phyloP scores from a whole-genome alignment of 1,140 invertebrate species.

The Ylistrum balloti region DNA sequence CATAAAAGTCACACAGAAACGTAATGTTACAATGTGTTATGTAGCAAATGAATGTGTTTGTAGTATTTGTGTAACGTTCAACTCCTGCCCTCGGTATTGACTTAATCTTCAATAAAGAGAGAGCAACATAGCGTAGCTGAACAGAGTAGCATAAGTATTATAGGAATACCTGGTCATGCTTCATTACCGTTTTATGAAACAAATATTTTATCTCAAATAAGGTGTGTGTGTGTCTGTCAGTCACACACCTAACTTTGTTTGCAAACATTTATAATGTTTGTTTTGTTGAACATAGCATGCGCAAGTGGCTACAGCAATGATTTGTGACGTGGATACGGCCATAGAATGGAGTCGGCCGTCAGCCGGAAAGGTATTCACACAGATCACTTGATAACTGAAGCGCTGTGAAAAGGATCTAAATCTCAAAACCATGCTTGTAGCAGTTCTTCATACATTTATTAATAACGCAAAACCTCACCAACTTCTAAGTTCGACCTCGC shows the following conservation, averaged over 20 bases:
- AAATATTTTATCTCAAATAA: constrained; percentile 40
- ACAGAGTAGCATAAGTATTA: background rate
- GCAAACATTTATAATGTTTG: constrained; percentile 24
- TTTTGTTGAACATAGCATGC: constrained; percentile 38
- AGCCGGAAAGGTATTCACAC: constrained; percentile 20
- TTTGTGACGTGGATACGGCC: background rate
- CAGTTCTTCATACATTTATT: background rate
- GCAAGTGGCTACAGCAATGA: background rate
- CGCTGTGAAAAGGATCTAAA: background rate
- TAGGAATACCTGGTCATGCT: background rate
- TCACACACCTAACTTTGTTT: constrained; percentile 21
- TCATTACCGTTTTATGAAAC: constrained; percentile 20
- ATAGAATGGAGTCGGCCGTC: constrained; percentile 4
- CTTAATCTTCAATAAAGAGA: background rate
- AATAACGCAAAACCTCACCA: no score
- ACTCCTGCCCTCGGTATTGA: background rate
- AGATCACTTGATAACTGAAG: background rate
- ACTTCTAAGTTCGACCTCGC: no score
- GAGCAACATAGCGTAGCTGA: background rate
- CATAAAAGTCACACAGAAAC: no score
- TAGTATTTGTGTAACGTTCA: background rate
- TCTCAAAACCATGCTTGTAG: background rate
- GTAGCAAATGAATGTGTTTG: no score
- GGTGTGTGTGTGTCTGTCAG: constrained; percentile 32
- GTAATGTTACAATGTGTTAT: no score